Percentiles rank a stretch among this genome's conserved stretches.
Evolutionary conservation across 35 echinoderm and acorn worm species (phyloP).

Genomic region (Ophiothrix spiculata): DNA sequence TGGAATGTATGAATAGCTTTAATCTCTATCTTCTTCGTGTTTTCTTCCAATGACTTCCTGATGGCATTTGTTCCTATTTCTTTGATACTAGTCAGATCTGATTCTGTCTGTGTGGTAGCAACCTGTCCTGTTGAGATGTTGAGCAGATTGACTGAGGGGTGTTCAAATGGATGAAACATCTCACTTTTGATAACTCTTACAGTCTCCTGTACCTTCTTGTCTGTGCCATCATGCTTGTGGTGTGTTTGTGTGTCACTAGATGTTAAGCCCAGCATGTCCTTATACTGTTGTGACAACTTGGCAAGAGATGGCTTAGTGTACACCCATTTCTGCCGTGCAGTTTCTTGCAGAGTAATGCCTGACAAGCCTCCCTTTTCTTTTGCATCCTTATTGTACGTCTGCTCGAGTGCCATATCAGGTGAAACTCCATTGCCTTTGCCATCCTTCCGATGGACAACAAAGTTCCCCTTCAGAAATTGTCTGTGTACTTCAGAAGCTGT

Average conservation of each 20-base stretch:
- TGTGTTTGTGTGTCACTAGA: background rate
- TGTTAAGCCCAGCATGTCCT: background rate
- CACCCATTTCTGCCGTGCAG: slow-evolving; percentile 29
- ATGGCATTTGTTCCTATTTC: background rate
- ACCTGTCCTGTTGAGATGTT: slow-evolving; percentile 35
- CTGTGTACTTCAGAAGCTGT: background rate
- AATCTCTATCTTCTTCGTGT: background rate
- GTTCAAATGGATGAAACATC: background rate
- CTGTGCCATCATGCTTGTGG: background rate
- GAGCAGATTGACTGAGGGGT: slow-evolving; percentile 3
- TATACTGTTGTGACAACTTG: background rate
- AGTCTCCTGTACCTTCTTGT: slow-evolving; percentile 2
- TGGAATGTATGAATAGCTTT: slow-evolving; percentile 16
- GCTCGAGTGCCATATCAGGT: slow-evolving; percentile 26
- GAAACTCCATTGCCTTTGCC: background rate
- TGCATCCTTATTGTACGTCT: slow-evolving; percentile 35
- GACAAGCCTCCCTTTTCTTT: slow-evolving; percentile 24
- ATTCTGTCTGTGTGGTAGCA: background rate
- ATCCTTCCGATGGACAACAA: background rate
- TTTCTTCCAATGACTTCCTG: background rate
- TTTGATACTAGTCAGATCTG: slow-evolving; percentile 7
- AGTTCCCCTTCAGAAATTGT: background rate
- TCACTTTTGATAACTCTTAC: slow-evolving; percentile 18
- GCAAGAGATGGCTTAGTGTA: slow-evolving; percentile 30
- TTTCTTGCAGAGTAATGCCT: slow-evolving; percentile 7